Evolutionary conservation across 2,797 vertebrate genomes (phyloP).

Genomic region (Sarcoramphus papa): DNA sequence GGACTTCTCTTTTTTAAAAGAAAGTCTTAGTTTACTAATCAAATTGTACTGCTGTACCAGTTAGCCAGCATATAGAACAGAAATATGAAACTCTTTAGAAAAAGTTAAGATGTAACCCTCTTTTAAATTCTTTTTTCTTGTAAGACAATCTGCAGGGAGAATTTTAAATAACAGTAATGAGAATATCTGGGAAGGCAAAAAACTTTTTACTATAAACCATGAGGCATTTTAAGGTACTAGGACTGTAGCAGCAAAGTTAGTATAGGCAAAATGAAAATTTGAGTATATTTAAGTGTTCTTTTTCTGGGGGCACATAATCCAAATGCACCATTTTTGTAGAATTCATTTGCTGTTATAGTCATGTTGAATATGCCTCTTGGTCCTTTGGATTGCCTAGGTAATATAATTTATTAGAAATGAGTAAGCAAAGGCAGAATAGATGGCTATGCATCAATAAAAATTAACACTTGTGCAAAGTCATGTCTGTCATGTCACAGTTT

Average conservation of each 20-base stretch:
- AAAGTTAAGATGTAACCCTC: not conserved
- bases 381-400: not conserved
- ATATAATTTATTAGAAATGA: not conserved
- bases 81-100: not conserved
- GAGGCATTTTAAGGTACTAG: not conserved
- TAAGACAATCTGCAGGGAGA: not conserved
- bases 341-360: not conserved
- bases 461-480: not conserved
- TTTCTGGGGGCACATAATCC: not conserved
- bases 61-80: not conserved
- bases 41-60: not conserved
- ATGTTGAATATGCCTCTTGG: not conserved
- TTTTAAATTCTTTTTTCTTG: not conserved
- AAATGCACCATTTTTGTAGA: not conserved
- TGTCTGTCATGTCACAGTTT: not conserved
- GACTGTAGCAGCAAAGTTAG: not conserved
- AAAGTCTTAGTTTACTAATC: not conserved
- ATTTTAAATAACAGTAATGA: not conserved
- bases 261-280: not conserved
- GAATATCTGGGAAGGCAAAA: not conserved
- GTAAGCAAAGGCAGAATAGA: not conserved
- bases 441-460: not conserved
- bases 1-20: not conserved
- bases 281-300: not conserved
- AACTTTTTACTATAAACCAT: not conserved